Percentiles rank a stretch among this genome's conserved stretches.
Conservation (phyloP, 53 echinoderm and acorn worm species). For the Hippasteria phrygiana region DNA sequence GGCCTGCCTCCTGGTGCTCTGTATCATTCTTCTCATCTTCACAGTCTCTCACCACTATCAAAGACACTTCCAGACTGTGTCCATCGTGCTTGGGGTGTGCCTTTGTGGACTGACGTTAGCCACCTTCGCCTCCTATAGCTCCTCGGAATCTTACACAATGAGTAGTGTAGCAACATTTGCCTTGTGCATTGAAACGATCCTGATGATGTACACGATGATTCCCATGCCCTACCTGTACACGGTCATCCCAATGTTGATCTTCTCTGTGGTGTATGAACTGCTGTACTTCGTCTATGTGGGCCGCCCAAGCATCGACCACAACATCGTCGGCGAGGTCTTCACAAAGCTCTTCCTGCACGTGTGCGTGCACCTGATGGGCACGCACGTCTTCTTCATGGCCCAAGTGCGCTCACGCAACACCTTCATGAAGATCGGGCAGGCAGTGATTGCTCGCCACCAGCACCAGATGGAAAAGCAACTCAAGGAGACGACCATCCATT, state of each 20-base stretch:
- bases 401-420: constrained; percentile 96
- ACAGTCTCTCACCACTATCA: constrained; percentile 80
- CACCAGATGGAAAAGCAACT: constrained; percentile 90
- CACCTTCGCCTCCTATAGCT: constrained; percentile 78
- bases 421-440: constrained; percentile 97
- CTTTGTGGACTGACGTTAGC: constrained; percentile 78
- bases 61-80: constrained; percentile 66
- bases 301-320: constrained; percentile 18
- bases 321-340: constrained; percentile 67
- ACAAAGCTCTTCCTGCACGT: constrained; percentile 95
- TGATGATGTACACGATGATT: constrained; percentile 97
- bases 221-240: constrained; percentile 89
- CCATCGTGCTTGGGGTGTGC: constrained; percentile 75
- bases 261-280: constrained; percentile 89
- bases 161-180: constrained; percentile 95
- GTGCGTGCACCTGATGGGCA: constrained; percentile 98
- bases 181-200: constrained; percentile 89
- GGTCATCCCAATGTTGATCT: constrained; percentile 74
- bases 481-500: constrained; percentile 91
- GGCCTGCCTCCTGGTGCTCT: constrained; percentile 75
- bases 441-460: constrained; percentile 82
- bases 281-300: constrained; percentile 78
- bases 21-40: constrained; percentile 78
- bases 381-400: constrained; percentile 97
- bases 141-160: constrained; percentile 68